These are phyloP conservation scores for Scaptomyza flava DNA, from an alignment of 2,888 invertebrate species.

Conservation along the genomic window DNA sequence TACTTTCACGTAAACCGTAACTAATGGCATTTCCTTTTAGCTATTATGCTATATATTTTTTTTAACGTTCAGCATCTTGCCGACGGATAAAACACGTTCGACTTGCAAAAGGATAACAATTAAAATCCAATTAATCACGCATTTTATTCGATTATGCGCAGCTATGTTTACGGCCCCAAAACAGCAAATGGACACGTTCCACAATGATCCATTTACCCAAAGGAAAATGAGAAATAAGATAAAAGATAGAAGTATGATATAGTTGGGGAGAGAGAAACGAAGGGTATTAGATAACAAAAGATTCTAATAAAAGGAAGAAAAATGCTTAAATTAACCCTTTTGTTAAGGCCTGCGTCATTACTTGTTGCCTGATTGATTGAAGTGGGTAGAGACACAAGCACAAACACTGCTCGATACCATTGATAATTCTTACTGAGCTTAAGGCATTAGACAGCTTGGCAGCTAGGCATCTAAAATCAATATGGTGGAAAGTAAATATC, in stretches of 20 bases:
- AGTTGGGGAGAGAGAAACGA: not conserved
- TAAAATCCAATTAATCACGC: conserved; percentile 79
- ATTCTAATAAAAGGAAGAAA: conserved; percentile 22
- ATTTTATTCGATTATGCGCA: conserved; percentile 74
- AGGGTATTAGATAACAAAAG: conserved; percentile 30
- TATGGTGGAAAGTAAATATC: conserved; percentile 11
- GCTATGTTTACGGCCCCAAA: conserved; percentile 57
- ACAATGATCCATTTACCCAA: conserved; percentile 2
- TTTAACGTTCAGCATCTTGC: conserved; percentile 42
- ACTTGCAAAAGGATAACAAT: conserved; percentile 73
- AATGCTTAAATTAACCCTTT: conserved; percentile 48
- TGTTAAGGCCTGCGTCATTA: conserved; percentile 71
- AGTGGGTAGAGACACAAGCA: conserved; percentile 54
- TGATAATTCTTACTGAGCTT: conserved; percentile 37
- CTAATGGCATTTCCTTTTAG: conserved; percentile 71
- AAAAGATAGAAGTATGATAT: not conserved
- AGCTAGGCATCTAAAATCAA: conserved; percentile 36
- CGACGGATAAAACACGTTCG: conserved; percentile 62
- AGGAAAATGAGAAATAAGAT: not conserved
- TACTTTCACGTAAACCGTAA: conserved; percentile 41
- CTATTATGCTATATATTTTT: conserved; percentile 59
- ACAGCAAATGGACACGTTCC: conserved; percentile 54
- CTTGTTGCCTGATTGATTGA: conserved; percentile 76
- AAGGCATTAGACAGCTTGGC: conserved; percentile 17
- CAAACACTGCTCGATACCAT: conserved; percentile 44